These are phyloP conservation scores for Micromussa lordhowensis DNA, from an alignment of 92 coral and sea anemone species.

Conservation along the genomic window DNA sequence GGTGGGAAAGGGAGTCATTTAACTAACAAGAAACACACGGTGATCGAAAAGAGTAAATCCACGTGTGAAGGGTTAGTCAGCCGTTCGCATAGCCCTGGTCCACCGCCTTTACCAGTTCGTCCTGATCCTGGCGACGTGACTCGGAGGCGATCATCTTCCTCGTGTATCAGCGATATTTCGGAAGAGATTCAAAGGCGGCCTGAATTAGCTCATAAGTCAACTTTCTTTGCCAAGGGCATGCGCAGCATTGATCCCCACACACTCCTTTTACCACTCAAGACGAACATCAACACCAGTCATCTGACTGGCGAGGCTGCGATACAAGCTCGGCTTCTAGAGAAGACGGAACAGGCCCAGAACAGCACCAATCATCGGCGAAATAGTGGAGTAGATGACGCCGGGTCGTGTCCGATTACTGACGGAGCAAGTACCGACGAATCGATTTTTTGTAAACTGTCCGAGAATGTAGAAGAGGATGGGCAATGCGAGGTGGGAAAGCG, in stretches of 20 bases:
- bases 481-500: constrained; percentile 48
- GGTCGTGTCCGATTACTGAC: constrained; percentile 16
- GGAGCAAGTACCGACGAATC: background rate
- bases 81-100: constrained; percentile 19
- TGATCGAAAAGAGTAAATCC: constrained; percentile 35
- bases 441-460: background rate
- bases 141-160: constrained; percentile 48
- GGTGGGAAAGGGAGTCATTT: constrained; percentile 5
- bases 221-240: constrained; percentile 68
- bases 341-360: constrained; percentile 28
- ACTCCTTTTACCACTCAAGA: constrained; percentile 9
- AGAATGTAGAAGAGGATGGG: constrained; percentile 18
- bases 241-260: constrained; percentile 38
- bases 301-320: constrained; percentile 49
- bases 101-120: constrained; percentile 71
- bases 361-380: background rate
- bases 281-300: constrained; percentile 5
- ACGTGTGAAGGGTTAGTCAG: constrained; percentile 12
- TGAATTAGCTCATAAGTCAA: constrained; percentile 39
- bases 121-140: constrained; percentile 27
- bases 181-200: constrained; percentile 61
- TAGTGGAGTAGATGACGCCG: background rate
- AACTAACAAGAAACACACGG: constrained; percentile 23
- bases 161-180: constrained; percentile 62
- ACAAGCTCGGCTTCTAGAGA: constrained; percentile 46